phyloP scores from a whole-genome alignment of 2,888 invertebrate genomes.

The Drosophila pseudotalamancana region DNA sequence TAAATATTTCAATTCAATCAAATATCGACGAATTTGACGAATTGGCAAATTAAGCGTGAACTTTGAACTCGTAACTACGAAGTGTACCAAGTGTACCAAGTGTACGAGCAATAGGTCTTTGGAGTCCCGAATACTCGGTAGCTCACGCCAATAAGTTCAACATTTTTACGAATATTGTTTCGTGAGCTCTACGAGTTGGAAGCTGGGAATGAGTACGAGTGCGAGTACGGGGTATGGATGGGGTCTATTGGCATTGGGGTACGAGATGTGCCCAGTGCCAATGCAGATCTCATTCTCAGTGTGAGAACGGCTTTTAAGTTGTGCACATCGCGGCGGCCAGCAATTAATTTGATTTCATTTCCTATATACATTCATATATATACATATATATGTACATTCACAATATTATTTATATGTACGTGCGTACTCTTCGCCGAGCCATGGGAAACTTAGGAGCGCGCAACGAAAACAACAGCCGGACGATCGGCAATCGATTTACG shows the following conservation, averaged over 20 bases:
- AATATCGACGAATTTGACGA: constrained; percentile 59
- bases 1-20: constrained; percentile 30
- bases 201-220: background rate
- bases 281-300: constrained; percentile 65
- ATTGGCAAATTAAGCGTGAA: constrained; percentile 59
- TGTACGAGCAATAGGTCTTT: constrained; percentile 2
- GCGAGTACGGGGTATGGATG: background rate
- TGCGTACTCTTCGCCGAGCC: background rate
- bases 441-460: background rate
- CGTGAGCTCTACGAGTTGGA: constrained; percentile 27
- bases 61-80: constrained; percentile 64
- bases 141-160: constrained; percentile 29
- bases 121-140: constrained; percentile 1
- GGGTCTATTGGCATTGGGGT: constrained; percentile 1
- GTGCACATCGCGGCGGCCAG: constrained; percentile 54
- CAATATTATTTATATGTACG: background rate
- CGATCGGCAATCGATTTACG: background rate
- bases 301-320: constrained; percentile 62
- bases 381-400: background rate
- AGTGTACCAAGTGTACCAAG: too few relatives aligned
- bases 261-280: constrained; percentile 15
- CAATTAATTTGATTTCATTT: constrained; percentile 5
- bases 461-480: background rate
- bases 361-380: background rate
- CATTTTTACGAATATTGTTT: constrained; percentile 45